Percentiles rank a stretch among this genome's conserved stretches.
These are phyloP conservation scores for Perognathus longimembris DNA, from an alignment of 2,113 vertebrate species.

Conservation along the genomic window DNA sequence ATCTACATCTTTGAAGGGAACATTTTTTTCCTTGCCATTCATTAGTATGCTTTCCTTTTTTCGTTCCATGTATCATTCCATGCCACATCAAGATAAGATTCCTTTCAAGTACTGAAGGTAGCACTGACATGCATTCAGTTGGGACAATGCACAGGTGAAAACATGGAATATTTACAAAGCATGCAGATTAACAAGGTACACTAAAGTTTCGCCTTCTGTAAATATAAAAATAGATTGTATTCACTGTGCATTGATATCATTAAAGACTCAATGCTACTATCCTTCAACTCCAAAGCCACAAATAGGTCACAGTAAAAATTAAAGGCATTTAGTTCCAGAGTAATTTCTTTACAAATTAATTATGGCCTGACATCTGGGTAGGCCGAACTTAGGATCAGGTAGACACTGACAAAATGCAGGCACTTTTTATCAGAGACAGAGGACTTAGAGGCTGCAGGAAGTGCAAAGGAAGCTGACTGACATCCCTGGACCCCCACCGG, in stretches of 20 bases:
- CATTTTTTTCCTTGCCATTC: not conserved
- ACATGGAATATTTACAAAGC: not conserved
- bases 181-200: not conserved
- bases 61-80: too few relatives aligned
- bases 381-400: not conserved
- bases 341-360: constrained; percentile 18
- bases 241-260: not conserved
- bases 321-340: not conserved
- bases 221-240: not conserved
- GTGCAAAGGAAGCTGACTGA: not conserved
- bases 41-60: not conserved
- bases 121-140: not conserved
- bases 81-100: not conserved
- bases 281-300: not conserved
- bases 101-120: not conserved
- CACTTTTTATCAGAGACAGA: not conserved
- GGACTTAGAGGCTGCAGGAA: not conserved
- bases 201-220: constrained; percentile 56
- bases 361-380: not conserved
- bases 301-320: not conserved
- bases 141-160: not conserved
- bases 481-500: rapidly evolving
- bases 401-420: too few relatives aligned
- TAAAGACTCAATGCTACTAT: too few relatives aligned
- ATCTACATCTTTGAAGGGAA: constrained; percentile 14